Percentiles rank a stretch among this genome's conserved stretches.
phyloP scores from a whole-genome alignment of 2,888 invertebrate genomes.

The Ormyrus labotus region DNA sequence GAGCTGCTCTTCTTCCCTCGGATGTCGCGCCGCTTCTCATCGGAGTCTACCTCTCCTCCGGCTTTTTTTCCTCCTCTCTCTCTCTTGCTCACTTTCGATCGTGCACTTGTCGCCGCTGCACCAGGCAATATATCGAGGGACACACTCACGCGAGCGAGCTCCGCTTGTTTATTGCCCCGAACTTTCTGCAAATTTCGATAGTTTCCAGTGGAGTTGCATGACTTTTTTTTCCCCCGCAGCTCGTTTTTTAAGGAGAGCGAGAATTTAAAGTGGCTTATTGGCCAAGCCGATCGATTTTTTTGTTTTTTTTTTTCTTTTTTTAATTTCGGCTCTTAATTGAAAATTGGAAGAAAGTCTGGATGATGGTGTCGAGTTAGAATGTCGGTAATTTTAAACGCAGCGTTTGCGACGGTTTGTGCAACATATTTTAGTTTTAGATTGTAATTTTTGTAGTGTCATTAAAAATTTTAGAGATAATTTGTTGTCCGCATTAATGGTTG shows the following conservation, averaged over 20 bases:
- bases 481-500: slow-evolving; percentile 5
- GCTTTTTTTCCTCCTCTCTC: neutral
- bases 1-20: slow-evolving; percentile 25
- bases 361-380: neutral
- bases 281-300: neutral
- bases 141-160: too few relatives aligned
- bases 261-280: too few relatives aligned
- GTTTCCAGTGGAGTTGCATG: too few relatives aligned
- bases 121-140: too few relatives aligned
- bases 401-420: too few relatives aligned
- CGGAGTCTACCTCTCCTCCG: slow-evolving; percentile 2
- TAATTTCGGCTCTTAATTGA: neutral
- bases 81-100: neutral
- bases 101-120: neutral
- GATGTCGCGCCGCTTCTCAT: slow-evolving; percentile 37
- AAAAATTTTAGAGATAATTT: slow-evolving; percentile 4
- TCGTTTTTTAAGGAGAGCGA: neutral
- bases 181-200: neutral
- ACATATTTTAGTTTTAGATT: too few relatives aligned
- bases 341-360: neutral
- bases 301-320: neutral
- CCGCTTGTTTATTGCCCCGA: neutral
- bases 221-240: neutral
- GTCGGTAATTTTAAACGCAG: neutral
- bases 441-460: neutral